Base-by-base conservation (phyloP, 2,113 vertebrate genomes). In the Echinops telfairi region DNA sequence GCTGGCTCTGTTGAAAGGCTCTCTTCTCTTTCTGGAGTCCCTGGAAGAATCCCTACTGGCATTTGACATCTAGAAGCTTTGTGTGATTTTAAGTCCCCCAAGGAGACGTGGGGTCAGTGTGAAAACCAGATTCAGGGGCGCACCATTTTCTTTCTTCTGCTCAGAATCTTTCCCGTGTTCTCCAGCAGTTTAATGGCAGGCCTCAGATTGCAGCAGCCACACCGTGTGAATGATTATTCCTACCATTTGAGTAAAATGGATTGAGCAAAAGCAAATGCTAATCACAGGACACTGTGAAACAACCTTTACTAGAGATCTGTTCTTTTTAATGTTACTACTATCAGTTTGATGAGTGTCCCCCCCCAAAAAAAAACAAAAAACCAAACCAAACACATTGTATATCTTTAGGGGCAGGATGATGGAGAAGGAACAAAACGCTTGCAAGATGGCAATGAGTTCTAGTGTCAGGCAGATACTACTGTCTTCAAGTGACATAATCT, bases 181-280 rank as follows among this genome's bases (percentile, higher is more conserved):
- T 53, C 86, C 89, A 53, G 12, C 5, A 58, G 0, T 0, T 95
- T 83, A 79, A 38, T 20, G 19, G 36, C 7, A 57, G 36, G 9
- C 75, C 8, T 27, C 62, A 16, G n/a, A 22, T 20, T n/a, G 62
- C 29, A 36, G 64, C 40, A 79, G 0, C 27, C 33, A 66, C 10
- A 53, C 36, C 10, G 25, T 89, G 0, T 84, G 38, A 70, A 77
- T 40, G 29, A 78, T n/a, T 66, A 86, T 84, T 66, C 36, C 38
- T 66, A 62, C 25, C 2, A 85, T 68, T 95, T 90, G 78, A 92
- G 73, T 58, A 83, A 93, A 95, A 68, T 16, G n/a, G 27, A 83
- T 11, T 62, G 14, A 47, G 8, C 58, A 90, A 53, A 85, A 91
- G 79, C 47, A 4, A 2, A 66, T 53, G 71, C 78, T 22, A 93